Evolutionary conservation across 2,888 invertebrate genomes (phyloP).

Genomic region (Aricia artaxerxes): DNA sequence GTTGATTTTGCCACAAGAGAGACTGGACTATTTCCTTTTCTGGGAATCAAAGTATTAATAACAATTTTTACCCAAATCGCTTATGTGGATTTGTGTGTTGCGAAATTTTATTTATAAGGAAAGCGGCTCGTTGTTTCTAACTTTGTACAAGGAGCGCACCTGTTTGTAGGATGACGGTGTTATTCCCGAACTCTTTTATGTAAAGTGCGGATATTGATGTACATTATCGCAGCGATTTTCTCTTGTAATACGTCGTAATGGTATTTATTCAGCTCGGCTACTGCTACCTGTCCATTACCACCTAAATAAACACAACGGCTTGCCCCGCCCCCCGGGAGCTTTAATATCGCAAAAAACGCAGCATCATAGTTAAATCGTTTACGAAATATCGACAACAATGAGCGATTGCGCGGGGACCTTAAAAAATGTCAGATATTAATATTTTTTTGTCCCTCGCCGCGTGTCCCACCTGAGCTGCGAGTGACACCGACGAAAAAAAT

Average conservation of each 20-base stretch:
- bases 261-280: conserved; percentile 46
- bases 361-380: conserved; percentile 78
- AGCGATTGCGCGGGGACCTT: conserved; percentile 68
- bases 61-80: background rate
- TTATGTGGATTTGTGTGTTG: background rate
- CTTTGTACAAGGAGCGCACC: background rate
- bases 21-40: no score
- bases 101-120: background rate
- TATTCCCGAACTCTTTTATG: conserved; percentile 16
- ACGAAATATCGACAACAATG: conserved; percentile 80
- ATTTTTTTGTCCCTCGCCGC: conserved; percentile 76
- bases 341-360: conserved; percentile 67
- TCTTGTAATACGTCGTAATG: conserved; percentile 28
- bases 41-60: no score
- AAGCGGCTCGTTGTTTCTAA: background rate
- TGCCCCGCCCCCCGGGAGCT: conserved; percentile 51
- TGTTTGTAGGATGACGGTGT: background rate
- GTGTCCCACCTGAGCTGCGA: conserved; percentile 80
- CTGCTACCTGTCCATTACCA: conserved; percentile 72
- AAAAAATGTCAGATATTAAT: conserved; percentile 80
- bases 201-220: conserved; percentile 4
- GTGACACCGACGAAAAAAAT: conserved; percentile 75
- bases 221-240: conserved; percentile 24
- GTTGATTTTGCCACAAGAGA: no score
- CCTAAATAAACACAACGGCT: conserved; percentile 74